Percentiles rank a stretch among this genome's conserved stretches.
Evolutionary conservation across 2,888 invertebrate species (phyloP).

Genomic region (Dusona sp.): DNA sequence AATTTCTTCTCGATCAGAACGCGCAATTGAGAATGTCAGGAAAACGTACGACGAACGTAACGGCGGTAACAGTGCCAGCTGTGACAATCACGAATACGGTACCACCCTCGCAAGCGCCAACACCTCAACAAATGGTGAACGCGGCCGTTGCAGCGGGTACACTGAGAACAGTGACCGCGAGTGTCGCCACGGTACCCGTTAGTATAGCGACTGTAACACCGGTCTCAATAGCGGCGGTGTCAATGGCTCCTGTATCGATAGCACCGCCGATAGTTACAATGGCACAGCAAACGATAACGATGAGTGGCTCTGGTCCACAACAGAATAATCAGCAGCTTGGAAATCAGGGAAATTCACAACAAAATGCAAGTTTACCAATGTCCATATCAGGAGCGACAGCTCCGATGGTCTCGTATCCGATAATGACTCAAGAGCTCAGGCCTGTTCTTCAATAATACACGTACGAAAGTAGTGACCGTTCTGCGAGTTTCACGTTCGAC

Average conservation of each 20-base stretch:
- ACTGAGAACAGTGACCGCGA: constrained; percentile 87
- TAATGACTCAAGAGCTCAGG: constrained; percentile 87
- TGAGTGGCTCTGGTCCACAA: constrained; percentile 83
- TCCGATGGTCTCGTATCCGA: constrained; percentile 88
- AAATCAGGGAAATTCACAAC: constrained; percentile 80
- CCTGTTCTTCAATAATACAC: constrained; percentile 78
- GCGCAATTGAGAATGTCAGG: constrained; percentile 89
- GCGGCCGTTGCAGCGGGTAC: constrained; percentile 84
- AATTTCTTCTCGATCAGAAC: constrained; percentile 92
- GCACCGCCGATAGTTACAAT: constrained; percentile 87
- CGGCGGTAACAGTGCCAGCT: constrained; percentile 87
- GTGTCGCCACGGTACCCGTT: constrained; percentile 88
- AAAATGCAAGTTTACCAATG: constrained; percentile 84
- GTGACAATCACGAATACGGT: constrained; percentile 87
- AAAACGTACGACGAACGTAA: constrained; percentile 86
- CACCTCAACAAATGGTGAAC: constrained; percentile 85
- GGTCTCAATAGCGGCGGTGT: constrained; percentile 87
- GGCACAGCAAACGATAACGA: constrained; percentile 85
- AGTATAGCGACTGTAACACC: constrained; percentile 88
- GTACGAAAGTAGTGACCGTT: constrained; percentile 46
- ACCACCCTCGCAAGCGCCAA: constrained; percentile 85
- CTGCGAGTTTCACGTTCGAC: constrained; percentile 26
- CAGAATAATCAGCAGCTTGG: constrained; percentile 83
- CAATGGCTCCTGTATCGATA: constrained; percentile 86
- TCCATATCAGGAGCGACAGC: constrained; percentile 88